Base-by-base conservation (phyloP, 2,113 vertebrate genomes). In the Hemiprocne comata region DNA sequence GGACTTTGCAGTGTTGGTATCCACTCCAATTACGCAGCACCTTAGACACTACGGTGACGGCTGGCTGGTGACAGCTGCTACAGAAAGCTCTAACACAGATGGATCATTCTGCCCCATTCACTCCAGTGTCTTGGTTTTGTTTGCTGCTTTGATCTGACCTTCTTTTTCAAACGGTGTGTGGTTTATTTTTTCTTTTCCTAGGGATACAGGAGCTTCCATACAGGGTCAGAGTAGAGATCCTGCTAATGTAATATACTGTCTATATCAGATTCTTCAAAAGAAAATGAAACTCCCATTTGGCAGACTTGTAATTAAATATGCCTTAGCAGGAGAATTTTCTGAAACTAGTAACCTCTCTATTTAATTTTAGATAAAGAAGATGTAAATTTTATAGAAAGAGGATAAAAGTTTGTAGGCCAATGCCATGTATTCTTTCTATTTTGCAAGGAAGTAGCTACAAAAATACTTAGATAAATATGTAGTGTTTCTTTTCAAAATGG, bases 311-410 rank as follows among this genome's bases (percentile, higher is more conserved):
- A 91, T 93, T 93, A 92, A 93, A 80, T 90, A 74, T 57, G 38
- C 60, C 76, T 83, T 83, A 83, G 65, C 0, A 0, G 55, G 48
- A 40, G 42, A 93, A 67, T 90, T 88, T 94, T 83, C 64, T 88
- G 64, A 78, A 93, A 85, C 26, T 69, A 20, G 50, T 83, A 95
- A 80, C 75, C 36, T 29, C 36, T 76, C 48, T 65, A 40, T 93
- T 95, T 94, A 85, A 82, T 93, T 95, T 95, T 77, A 81, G 72
- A 89, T 96, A 92, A 96, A 87, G 65, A 80, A 24, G 70, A 88
- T 67, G 83, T 83, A 51, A 64, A 80, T 90, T 90, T 90, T 88
- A 61, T 76, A 80, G 42, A 67, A 71, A 91, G n/a, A 50, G 9
- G 17, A 40, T 84, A 80, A 38, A 89, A 89, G 55, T 42, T 77